Percentiles rank a stretch among this genome's conserved stretches.
Evolutionary conservation across 2,888 invertebrate species (phyloP).

Genomic region (Auanema sp.): DNA sequence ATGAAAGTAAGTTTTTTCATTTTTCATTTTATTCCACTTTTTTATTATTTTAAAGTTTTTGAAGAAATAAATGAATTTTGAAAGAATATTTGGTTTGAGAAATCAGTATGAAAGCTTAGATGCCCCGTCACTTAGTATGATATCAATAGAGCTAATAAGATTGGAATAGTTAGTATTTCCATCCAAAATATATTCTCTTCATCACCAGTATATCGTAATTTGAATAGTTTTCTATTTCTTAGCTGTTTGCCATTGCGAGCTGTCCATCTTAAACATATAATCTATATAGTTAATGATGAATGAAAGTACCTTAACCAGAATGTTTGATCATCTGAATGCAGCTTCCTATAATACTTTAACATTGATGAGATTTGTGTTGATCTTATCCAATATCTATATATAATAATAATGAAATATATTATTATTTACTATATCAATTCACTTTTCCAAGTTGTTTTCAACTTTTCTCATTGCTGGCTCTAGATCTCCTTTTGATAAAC

Average conservation of each 20-base stretch:
- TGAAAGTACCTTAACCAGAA: constrained; percentile 53
- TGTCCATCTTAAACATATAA: constrained; percentile 12
- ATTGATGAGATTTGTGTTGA: constrained; percentile 36
- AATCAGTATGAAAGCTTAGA: too few species aligned
- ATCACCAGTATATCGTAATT: constrained; percentile 36
- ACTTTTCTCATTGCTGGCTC: constrained; percentile 34
- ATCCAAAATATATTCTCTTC: constrained; percentile 37
- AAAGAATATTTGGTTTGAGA: too few species aligned
- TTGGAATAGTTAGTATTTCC: background rate
- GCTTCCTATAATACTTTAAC: constrained; percentile 38
- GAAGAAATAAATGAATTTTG: too few species aligned
- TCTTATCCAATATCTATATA: constrained; percentile 34
- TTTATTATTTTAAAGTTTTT: too few species aligned
- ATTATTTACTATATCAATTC: constrained; percentile 11
- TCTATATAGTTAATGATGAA: background rate
- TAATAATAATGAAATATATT: background rate
- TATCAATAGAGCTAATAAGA: too few species aligned
- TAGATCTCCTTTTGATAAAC: constrained; percentile 41
- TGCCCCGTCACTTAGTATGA: too few species aligned
- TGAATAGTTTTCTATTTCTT: constrained; percentile 24
- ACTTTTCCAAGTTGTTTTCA: constrained; percentile 34
- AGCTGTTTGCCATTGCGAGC: constrained; percentile 42
- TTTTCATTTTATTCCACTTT: too few species aligned
- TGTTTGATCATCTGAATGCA: constrained; percentile 39
- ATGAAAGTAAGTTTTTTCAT: too few species aligned